Conservation (phyloP, 2,888 invertebrate species). For the Halictus ligatus region DNA sequence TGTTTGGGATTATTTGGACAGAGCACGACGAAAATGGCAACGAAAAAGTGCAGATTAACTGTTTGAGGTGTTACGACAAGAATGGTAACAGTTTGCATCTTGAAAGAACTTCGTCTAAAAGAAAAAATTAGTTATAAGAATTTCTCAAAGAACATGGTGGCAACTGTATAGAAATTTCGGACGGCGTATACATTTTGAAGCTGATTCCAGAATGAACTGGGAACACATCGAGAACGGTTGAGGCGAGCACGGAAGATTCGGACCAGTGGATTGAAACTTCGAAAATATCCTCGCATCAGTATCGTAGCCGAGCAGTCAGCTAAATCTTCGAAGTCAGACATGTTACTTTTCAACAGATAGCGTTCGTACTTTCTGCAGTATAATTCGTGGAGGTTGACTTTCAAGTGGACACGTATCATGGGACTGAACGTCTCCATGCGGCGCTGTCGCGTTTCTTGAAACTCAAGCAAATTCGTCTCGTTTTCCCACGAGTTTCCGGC, state of each 20-base stretch:
- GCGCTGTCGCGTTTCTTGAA: neutral
- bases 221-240: neutral
- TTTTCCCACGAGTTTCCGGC: constrained; percentile 26
- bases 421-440: neutral
- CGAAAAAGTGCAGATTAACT: neutral
- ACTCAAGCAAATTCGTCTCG: neutral
- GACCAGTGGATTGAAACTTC: neutral
- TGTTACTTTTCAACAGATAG: neutral
- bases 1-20: no score
- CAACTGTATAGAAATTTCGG: neutral
- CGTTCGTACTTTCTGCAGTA: neutral
- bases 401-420: neutral
- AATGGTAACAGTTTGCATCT: no score
- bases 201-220: neutral
- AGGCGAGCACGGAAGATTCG: neutral
- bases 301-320: neutral
- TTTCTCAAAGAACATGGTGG: neutral
- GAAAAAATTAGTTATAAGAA: neutral
- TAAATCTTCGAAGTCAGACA: neutral
- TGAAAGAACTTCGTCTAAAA: neutral
- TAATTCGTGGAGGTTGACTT: neutral
- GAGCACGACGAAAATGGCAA: no score
- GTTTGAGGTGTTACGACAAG: neutral
- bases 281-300: neutral
- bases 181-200: neutral